These are phyloP conservation scores for Lepus europaeus DNA, from an alignment of 2,113 vertebrate species.

Conservation along the genomic window DNA sequence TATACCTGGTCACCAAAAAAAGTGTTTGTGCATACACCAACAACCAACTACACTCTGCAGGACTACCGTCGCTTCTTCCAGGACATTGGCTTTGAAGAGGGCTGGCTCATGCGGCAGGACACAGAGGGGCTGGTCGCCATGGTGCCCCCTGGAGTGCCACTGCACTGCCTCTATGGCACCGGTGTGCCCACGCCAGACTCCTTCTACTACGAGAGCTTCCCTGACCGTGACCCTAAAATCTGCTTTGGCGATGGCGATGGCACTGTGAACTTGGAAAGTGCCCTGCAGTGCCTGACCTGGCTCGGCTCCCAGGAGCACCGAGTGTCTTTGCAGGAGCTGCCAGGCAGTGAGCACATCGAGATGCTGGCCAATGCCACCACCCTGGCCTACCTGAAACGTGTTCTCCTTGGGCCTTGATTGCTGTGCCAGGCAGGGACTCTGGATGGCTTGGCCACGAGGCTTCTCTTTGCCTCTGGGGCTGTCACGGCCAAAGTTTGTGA, in stretches of 20 bases:
- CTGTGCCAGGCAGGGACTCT: not conserved
- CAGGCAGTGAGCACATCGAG: conserved; percentile 93
- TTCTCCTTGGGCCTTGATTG: conserved; percentile 88
- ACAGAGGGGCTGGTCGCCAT: conserved; percentile 92
- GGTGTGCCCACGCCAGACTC: conserved; percentile 91
- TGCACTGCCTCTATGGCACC: conserved; percentile 95
- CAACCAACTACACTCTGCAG: conserved; percentile 93
- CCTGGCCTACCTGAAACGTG: conserved; percentile 93
- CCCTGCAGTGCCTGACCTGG: conserved; percentile 93
- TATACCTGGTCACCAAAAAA: conserved; percentile 93
- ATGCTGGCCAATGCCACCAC: conserved; percentile 94
- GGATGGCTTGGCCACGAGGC: not conserved
- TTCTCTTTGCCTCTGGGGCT: not conserved
- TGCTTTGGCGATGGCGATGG: conserved; percentile 93
- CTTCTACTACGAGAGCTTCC: conserved; percentile 93
- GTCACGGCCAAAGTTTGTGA: not conserved
- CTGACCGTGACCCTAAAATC: conserved; percentile 94
- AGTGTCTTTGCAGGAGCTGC: conserved; percentile 90
- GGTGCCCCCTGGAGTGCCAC: conserved; percentile 90
- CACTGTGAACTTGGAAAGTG: conserved; percentile 95
- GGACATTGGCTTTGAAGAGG: conserved; percentile 93
- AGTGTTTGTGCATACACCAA: conserved; percentile 93
- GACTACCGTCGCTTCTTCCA: conserved; percentile 93
- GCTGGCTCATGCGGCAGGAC: conserved; percentile 95
- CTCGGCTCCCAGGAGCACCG: conserved; percentile 88